A percentile compares a stretch with the other conserved stretches of the same genome.
Conservation (phyloP, 2,888 invertebrate genomes). For the Agriopis marginaria region DNA sequence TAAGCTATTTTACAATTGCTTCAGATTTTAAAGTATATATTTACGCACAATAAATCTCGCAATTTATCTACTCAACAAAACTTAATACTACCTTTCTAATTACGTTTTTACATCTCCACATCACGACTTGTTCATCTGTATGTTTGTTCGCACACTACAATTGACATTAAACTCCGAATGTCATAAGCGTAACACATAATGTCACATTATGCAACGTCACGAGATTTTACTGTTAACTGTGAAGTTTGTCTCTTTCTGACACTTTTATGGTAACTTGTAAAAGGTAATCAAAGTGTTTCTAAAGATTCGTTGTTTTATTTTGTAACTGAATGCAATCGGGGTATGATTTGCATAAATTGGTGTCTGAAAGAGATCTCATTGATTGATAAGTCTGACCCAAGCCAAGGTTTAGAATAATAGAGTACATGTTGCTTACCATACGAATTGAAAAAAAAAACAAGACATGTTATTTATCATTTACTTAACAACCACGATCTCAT, state of each 20-base stretch:
- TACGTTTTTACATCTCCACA: conserved; percentile 39
- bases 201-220: conserved; percentile 38
- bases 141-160: conserved; percentile 36
- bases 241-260: conserved; percentile 6
- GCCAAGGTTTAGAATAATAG: neutral
- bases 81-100: conserved; percentile 46
- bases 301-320: conserved; percentile 5
- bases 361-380: no score
- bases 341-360: neutral
- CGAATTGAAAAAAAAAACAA: no score
- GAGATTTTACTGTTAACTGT: conserved; percentile 17
- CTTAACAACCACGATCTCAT: no score
- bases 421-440: no score
- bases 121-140: conserved; percentile 25
- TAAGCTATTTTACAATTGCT: neutral
- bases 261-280: conserved; percentile 14
- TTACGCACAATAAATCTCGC: conserved; percentile 12
- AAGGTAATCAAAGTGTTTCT: conserved; percentile 2
- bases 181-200: conserved; percentile 36
- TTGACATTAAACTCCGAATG: conserved; percentile 40
- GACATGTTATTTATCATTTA: no score
- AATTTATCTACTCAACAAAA: conserved; percentile 13
- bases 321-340: neutral
- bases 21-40: neutral
- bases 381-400: neutral